phyloP scores from a whole-genome alignment of 2,888 invertebrate genomes.

The Synergus itoensis region DNA sequence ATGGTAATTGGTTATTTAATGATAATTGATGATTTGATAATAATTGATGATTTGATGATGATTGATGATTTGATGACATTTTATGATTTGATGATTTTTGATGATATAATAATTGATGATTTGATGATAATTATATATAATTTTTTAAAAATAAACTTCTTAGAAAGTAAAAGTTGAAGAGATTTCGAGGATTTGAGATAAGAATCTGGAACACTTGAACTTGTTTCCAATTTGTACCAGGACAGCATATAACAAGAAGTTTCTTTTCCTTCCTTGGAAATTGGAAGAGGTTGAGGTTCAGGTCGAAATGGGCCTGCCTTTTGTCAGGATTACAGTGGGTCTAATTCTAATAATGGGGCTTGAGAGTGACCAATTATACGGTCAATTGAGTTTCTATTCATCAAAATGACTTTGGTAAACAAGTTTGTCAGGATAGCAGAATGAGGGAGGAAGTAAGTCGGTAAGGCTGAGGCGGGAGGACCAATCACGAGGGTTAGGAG shows the following conservation, averaged over 20 bases:
- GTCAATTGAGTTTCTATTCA: conserved; percentile 60
- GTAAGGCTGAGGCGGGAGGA: not conserved
- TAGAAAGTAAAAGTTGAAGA: not conserved
- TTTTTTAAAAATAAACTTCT: too few species aligned
- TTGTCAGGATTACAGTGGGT: not conserved
- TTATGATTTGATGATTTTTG: too few species aligned
- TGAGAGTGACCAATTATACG: conserved; percentile 56
- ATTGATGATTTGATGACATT: too few species aligned
- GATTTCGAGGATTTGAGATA: not conserved
- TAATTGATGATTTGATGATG: too few species aligned
- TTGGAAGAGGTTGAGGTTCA: conserved; percentile 6
- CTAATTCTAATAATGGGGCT: conserved; percentile 6
- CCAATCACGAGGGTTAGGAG: conserved; percentile 32
- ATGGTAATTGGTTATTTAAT: too few species aligned
- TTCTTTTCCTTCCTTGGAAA: conserved; percentile 1
- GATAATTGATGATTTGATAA: too few species aligned
- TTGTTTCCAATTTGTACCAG: conserved; percentile 45
- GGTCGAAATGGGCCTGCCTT: not conserved
- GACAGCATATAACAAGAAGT: conserved; percentile 42
- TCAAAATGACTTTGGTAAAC: conserved; percentile 66
- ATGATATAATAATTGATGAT: too few species aligned
- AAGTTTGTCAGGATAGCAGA: conserved; percentile 59
- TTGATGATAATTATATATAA: too few species aligned
- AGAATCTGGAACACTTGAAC: conserved; percentile 42
- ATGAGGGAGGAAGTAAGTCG: conserved; percentile 48